Evolutionary conservation across 2,113 vertebrate species (phyloP).

Genomic region (Tamias sibiricus): DNA sequence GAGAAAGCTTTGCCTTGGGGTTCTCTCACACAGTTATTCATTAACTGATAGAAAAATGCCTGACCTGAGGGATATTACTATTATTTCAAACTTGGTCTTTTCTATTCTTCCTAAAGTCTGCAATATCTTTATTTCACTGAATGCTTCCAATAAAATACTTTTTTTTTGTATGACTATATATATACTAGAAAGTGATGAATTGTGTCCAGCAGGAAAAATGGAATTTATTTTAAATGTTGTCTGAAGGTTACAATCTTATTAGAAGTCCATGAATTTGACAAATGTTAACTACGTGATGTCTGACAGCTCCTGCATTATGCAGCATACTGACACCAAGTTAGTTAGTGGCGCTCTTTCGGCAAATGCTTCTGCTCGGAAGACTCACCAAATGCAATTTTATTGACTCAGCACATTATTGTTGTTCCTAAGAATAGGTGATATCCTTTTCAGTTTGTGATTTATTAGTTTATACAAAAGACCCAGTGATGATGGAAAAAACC

Average conservation of each 20-base stretch:
- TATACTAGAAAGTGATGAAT: slow-evolving; percentile 54
- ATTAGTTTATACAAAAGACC: neutral
- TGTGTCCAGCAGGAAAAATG: slow-evolving; percentile 15
- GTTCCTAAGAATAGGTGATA: neutral
- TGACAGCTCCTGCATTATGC: neutral
- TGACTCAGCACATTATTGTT: neutral
- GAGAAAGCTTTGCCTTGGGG: slow-evolving; percentile 45
- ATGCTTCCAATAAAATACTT: slow-evolving; percentile 43
- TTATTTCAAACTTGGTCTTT: slow-evolving; percentile 52
- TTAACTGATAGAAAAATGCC: slow-evolving; percentile 67
- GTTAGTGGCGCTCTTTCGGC: neutral
- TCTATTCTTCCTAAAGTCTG: neutral
- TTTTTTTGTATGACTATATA: neutral
- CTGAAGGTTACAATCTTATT: slow-evolving; percentile 60
- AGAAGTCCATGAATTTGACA: slow-evolving; percentile 55
- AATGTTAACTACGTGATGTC: neutral
- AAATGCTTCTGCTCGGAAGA: neutral
- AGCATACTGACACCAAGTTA: neutral
- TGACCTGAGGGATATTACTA: slow-evolving; percentile 15
- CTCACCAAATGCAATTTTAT: neutral
- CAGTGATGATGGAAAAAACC: neutral
- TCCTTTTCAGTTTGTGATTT: neutral
- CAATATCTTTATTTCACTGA: slow-evolving; percentile 49
- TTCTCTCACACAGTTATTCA: slow-evolving; percentile 26
- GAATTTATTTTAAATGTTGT: slow-evolving; percentile 66